Evolutionary conservation across 2,888 invertebrate species (phyloP).

Genomic region (Drosophila vallismaia): DNA sequence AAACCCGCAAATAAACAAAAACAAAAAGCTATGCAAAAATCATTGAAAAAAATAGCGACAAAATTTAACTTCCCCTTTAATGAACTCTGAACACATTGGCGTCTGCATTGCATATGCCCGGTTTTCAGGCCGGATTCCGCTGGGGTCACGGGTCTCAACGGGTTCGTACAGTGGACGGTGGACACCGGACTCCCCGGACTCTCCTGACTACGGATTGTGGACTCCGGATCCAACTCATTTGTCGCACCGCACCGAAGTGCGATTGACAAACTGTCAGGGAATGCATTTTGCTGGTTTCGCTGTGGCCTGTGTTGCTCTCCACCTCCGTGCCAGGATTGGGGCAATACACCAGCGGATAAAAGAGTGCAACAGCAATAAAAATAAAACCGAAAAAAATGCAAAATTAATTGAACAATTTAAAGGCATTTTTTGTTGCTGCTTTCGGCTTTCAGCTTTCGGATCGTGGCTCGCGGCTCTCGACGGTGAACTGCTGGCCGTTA

Average conservation of each 20-base stretch:
- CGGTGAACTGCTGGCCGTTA: constrained; percentile 35
- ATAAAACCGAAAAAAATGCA: constrained; percentile 52
- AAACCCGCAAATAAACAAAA: not conserved
- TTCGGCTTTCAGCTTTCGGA: constrained; percentile 3
- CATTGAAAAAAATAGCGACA: constrained; percentile 2
- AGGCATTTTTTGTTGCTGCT: constrained; percentile 48
- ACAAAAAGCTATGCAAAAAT: not conserved
- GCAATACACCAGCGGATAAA: constrained; percentile 21
- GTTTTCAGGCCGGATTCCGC: not conserved
- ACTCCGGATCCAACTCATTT: constrained; percentile 60
- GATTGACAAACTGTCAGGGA: constrained; percentile 78
- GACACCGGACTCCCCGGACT: not conserved
- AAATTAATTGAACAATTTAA: constrained; percentile 80
- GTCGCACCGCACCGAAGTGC: constrained; percentile 57
- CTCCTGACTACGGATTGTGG: not conserved
- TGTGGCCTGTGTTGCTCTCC: constrained; percentile 27
- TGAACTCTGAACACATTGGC: constrained; percentile 50
- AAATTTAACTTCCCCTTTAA: constrained; percentile 53
- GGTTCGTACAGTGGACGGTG: not conserved
- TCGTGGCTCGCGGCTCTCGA: constrained; percentile 10
- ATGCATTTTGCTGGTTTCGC: constrained; percentile 61
- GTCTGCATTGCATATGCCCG: constrained; percentile 41
- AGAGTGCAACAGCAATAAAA: constrained; percentile 1
- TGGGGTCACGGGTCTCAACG: constrained; percentile 29
- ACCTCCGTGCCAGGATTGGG: constrained; percentile 5